Evolutionary conservation across 2,888 invertebrate species (phyloP), one percentile per base, ranked within the genome.

Genomic region (Halictus quadricinctus): DNA sequence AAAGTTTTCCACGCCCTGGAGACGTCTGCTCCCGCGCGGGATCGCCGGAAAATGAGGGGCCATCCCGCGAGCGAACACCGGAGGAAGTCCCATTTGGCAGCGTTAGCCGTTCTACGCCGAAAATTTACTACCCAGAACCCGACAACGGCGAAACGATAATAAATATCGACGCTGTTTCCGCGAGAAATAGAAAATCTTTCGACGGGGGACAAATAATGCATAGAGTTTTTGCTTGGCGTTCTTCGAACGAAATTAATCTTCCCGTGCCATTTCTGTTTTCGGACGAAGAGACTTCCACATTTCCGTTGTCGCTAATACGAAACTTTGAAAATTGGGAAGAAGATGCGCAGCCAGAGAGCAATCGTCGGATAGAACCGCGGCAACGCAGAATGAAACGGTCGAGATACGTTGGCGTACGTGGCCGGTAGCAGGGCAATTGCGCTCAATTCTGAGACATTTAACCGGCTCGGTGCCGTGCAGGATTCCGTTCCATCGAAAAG

Each of bases 31-130:
- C 13, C 36, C 50, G 29, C 21, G 10, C 76, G 66, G 69, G 48
- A 58, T 58, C 64, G n/a, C 54, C 43, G 46, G 54, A 70, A 84
- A 75, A 70, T 70, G 79, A 72, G 60, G 25, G 66, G 6, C 70
- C 10, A 60, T 72, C 66, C 12, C 15, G 25, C 25, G n/a, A 48
- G 76, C 76, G 54, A 76, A 79, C 46, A n/a, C 3, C 8, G 46
- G 0, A 78, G 46, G 6, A 76, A 64, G 13, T 72, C 29, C 76
- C 36, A 69, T 72, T 76, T 70, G 50, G 66, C 50, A 73, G 48
- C 72, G 46, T 66, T 66, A 15, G 36, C 66, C 36, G 36, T 29
- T 29, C 66, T 7, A 25, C 25, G 25, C 25, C 36, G 36, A n/a
- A 66, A 66, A 54, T 66, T 66, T 66, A 66, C 66, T 36, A 18